Conservation (phyloP, 2,113 vertebrate species). For the Pavo muticus region DNA sequence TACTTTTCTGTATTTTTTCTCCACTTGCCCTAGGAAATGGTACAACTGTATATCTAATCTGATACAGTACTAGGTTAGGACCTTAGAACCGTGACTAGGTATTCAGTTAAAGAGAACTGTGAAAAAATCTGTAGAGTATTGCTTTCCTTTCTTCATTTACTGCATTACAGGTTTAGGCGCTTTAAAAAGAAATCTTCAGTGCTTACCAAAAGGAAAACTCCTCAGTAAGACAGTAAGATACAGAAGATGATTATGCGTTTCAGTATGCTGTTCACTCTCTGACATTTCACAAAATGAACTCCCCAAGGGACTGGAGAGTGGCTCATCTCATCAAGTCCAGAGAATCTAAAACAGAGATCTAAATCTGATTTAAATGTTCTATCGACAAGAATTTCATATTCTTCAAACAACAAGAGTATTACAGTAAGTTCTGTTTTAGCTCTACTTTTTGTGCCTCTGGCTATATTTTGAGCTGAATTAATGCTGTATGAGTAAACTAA, state of each 20-base stretch:
- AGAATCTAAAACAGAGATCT: not conserved
- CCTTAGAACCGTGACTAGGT: not conserved
- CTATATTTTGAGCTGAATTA: not conserved
- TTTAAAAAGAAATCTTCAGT: not conserved
- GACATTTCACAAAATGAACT: not conserved
- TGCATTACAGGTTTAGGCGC: not conserved
- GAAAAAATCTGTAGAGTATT: not conserved
- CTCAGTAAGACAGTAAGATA: not conserved
- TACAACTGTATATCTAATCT: not conserved
- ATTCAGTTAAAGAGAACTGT: not conserved
- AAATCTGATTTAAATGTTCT: not conserved
- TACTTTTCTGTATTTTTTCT: not conserved
- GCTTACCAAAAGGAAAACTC: not conserved
- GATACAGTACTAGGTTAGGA: rapidly evolving
- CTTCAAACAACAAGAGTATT: not conserved
- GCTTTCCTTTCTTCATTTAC: not conserved
- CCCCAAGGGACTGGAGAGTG: not conserved
- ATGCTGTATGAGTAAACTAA: not conserved
- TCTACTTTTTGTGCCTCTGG: not conserved
- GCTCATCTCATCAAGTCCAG: not conserved
- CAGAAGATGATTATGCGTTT: not conserved
- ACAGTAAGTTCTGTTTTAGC: not conserved
- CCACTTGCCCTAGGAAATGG: not conserved
- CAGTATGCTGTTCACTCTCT: not conserved
- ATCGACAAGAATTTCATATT: not conserved